Conservation (phyloP, 2,113 vertebrate genomes). For the Anolis carolinensis region DNA sequence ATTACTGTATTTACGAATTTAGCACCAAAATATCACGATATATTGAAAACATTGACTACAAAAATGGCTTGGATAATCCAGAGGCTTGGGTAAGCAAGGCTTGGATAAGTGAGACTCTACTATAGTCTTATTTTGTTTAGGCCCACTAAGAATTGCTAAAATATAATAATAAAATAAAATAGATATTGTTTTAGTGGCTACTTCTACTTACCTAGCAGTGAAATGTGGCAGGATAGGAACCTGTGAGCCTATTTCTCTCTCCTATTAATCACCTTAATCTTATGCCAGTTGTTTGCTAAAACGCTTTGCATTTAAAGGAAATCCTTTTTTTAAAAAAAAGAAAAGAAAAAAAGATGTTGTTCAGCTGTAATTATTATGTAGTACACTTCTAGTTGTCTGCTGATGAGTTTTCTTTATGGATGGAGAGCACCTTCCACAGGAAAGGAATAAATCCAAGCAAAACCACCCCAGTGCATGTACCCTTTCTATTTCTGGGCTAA, state of each 20-base stretch:
- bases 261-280: slow-evolving; percentile 14
- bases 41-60: too few species aligned
- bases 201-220: not conserved
- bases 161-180: too few species aligned
- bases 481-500: slow-evolving; percentile 59
- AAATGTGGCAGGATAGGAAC: not conserved
- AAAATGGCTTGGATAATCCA: too few species aligned
- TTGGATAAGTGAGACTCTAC: too few species aligned
- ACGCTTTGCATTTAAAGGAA: slow-evolving; percentile 10
- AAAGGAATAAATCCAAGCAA: slow-evolving; percentile 69
- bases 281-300: slow-evolving; percentile 39
- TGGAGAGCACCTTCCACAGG: slow-evolving; percentile 71
- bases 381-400: slow-evolving; percentile 49
- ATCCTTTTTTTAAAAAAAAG: not conserved
- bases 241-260: not conserved
- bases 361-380: slow-evolving; percentile 28
- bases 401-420: slow-evolving; percentile 72
- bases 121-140: slow-evolving; percentile 18
- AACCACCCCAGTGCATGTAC: slow-evolving; percentile 56
- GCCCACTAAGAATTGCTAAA: slow-evolving; percentile 43
- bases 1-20: too few species aligned
- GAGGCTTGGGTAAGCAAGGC: too few species aligned
- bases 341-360: not conserved
- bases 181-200: not conserved
- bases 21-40: too few species aligned